phyloP scores from a whole-genome alignment of 2,113 vertebrate species.

The Laterallus jamaicensis region DNA sequence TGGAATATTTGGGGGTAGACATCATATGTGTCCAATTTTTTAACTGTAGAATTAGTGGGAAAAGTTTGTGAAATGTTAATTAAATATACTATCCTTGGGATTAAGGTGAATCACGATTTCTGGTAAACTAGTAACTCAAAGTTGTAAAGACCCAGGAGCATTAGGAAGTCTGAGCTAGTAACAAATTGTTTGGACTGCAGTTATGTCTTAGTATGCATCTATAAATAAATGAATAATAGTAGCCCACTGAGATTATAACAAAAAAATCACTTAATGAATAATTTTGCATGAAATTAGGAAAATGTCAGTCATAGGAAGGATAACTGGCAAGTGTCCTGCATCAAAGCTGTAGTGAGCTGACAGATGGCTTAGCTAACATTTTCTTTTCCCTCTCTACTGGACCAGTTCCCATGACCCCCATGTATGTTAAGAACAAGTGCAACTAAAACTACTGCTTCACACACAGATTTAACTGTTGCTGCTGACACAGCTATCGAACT shows the following conservation, averaged over 20 bases:
- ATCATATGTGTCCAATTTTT: background rate
- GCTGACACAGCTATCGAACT: background rate
- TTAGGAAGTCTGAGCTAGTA: slow-evolving; percentile 9
- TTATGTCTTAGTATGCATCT: background rate
- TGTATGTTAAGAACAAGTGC: background rate
- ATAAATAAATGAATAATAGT: slow-evolving; percentile 11
- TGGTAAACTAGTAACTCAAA: background rate
- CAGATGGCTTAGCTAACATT: background rate
- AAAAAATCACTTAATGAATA: background rate
- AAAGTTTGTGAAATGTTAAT: background rate
- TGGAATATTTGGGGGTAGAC: background rate
- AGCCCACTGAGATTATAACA: background rate
- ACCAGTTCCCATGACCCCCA: background rate
- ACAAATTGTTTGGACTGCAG: background rate
- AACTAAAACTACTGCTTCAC: background rate
- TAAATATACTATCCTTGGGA: background rate
- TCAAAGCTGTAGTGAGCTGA: background rate
- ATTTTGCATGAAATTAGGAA: slow-evolving; percentile 40
- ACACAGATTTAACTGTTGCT: background rate
- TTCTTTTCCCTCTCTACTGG: background rate
- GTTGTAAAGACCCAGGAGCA: background rate
- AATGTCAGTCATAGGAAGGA: background rate
- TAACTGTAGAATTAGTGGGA: background rate
- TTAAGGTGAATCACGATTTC: background rate
- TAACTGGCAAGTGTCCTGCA: background rate